Base-by-base conservation (phyloP, 2,797 vertebrate species). In the Bufotes viridis region DNA sequence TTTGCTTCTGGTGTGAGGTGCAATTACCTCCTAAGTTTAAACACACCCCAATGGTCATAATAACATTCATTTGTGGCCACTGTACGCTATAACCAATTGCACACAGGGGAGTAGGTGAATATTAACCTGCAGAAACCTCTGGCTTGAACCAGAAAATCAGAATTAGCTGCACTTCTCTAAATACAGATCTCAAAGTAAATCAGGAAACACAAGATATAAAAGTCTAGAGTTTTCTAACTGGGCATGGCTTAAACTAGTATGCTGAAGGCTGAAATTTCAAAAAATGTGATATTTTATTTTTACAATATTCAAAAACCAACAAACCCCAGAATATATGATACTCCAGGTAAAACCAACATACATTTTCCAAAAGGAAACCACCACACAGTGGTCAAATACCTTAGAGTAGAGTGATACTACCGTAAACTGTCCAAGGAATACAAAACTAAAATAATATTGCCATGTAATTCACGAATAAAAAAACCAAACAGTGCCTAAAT, bases 141-240 rank as follows among this genome's bases (percentile, higher is more conserved):
- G 55, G 3, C 24, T 58, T 58, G 55, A 79, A 79, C 53, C 78
- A 79, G 78, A 79, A 79, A 79, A 79, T 60, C 55, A 18, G 53
- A 58, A 60, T 79, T 79, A 79, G 55, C 55, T 58, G 12, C 24
- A 26, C 53, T 79, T 79, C 24, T 79, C 78, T 58, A 79, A 79
- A 79, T 76, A 76, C 49, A 76, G 74, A 76, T 51, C 74, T 79
- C 55, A 29, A 58, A 60, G 24, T 29, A 79, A 29, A 79, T 26
- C 53, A 53, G 12, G 49, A 78, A 22, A 75, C 18, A n/a, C 12
- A 58, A 29, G 15, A 60, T 60, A 79, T 58, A 58, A 29, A 58
- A 2, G 24, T 18, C 42, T 15, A 4, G 22, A 60, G 55, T 4
- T 14, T 29, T 60, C n/a, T 20, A 79, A 18, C 8, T 11, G 11